These are phyloP conservation scores for Palythoa heliodiscus DNA, from an alignment of 92 coral and sea anemone species.

Conservation along the genomic window DNA sequence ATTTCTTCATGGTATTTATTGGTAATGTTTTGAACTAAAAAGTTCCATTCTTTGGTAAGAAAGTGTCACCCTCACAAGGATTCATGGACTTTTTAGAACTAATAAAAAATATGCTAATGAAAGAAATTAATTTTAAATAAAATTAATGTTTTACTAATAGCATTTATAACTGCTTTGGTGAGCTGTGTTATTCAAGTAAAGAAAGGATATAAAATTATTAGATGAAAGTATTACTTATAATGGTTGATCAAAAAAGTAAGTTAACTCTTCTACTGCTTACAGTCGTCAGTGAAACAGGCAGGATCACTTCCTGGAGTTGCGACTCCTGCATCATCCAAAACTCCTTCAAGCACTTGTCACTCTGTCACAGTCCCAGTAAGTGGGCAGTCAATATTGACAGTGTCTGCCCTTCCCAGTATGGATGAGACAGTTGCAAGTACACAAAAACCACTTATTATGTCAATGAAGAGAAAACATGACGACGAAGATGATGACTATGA, in stretches of 20 bases:
- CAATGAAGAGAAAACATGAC: slow-evolving; percentile 92
- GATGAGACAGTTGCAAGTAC: slow-evolving; percentile 99
- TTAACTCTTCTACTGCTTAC: not conserved
- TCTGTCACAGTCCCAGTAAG: slow-evolving; percentile 25
- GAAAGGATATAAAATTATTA: not conserved
- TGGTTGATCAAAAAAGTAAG: not conserved
- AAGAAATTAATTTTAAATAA: too few relatives aligned
- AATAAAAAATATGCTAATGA: too few relatives aligned
- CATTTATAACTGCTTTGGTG: too few relatives aligned
- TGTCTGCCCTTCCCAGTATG: slow-evolving; percentile 99
- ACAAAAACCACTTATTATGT: slow-evolving; percentile 89
- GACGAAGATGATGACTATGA: slow-evolving; percentile 98
- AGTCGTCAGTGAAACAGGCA: slow-evolving; percentile 32
- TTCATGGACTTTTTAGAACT: too few relatives aligned
- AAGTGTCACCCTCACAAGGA: too few relatives aligned
- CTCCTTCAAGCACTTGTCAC: slow-evolving; percentile 55
- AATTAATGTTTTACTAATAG: too few relatives aligned
- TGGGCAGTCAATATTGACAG: slow-evolving; percentile 84
- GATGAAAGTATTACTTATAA: not conserved
- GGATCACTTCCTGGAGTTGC: slow-evolving; percentile 1
- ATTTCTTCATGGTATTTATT: too few relatives aligned
- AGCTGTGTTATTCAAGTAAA: too few relatives aligned
- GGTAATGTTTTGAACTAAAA: too few relatives aligned
- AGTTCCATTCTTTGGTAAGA: too few relatives aligned
- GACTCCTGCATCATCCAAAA: slow-evolving; percentile 32